phyloP scores from a whole-genome alignment of 1,140 invertebrate genomes.

The Leptinotarsa lineolata region DNA sequence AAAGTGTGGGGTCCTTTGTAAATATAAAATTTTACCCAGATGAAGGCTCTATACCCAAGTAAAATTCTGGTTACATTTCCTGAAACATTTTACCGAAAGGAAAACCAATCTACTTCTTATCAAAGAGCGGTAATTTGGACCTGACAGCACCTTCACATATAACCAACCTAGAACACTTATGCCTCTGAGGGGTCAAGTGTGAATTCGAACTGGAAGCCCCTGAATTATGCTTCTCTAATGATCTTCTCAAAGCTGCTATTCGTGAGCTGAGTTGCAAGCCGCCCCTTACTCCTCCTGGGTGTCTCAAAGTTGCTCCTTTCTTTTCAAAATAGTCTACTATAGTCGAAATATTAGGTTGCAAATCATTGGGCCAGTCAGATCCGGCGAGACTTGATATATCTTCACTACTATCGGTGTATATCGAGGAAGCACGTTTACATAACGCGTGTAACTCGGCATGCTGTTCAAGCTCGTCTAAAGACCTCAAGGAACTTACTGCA shows the following conservation, averaged over 20 bases:
- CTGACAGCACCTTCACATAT: constrained; percentile 81
- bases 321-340: constrained; percentile 88
- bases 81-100: neutral
- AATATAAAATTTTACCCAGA: no score
- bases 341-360: constrained; percentile 71
- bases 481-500: constrained; percentile 62
- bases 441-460: constrained; percentile 58
- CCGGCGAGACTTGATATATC: constrained; percentile 80
- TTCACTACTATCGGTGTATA: constrained; percentile 85
- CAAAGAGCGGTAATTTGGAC: constrained; percentile 83
- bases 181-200: constrained; percentile 51
- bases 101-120: constrained; percentile 67
- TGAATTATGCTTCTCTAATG: constrained; percentile 47
- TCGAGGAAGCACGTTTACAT: constrained; percentile 75
- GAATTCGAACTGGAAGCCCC: constrained; percentile 41
- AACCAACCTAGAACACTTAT: constrained; percentile 62
- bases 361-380: constrained; percentile 71
- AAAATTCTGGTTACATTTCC: constrained; percentile 12
- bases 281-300: constrained; percentile 43
- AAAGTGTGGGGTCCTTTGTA: no score
- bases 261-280: constrained; percentile 48
- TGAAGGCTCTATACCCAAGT: no score
- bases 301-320: constrained; percentile 60
- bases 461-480: constrained; percentile 63
- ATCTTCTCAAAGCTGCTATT: constrained; percentile 47